Percentiles rank a stretch among this genome's conserved stretches.
Conservation (phyloP, 53 echinoderm and acorn worm genomes). For the Henricia sp. region DNA sequence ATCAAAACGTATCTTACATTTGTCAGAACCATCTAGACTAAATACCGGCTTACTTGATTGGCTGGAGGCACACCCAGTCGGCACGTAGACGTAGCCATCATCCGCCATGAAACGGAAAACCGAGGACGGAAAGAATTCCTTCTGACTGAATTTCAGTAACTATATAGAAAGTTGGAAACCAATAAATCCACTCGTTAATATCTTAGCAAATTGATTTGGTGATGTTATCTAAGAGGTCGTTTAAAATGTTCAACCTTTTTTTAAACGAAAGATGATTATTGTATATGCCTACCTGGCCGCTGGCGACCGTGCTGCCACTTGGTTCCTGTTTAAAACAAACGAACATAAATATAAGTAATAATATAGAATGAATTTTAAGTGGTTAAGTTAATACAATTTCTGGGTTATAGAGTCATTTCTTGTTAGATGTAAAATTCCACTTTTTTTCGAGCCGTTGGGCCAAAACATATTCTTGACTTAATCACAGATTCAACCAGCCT, state of each 20-base stretch:
- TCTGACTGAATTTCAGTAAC: slow-evolving; percentile 75
- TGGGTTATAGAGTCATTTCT: no score
- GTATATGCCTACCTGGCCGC: slow-evolving; percentile 12
- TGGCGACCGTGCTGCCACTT: not conserved
- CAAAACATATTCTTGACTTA: no score
- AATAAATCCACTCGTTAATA: not conserved
- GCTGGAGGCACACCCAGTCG: slow-evolving; percentile 55
- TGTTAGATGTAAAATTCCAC: no score
- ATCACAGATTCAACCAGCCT: no score
- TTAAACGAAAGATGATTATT: no score
- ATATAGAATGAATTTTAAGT: no score
- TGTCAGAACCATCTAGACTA: no score
- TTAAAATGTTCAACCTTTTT: no score
- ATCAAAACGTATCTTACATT: no score
- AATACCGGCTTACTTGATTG: slow-evolving; percentile 40
- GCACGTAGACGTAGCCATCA: slow-evolving; percentile 71
- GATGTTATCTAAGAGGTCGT: no score
- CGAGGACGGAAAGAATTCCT: slow-evolving; percentile 39
- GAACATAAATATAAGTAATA: not conserved
- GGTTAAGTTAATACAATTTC: no score
- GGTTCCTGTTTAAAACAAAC: slow-evolving; percentile 16
- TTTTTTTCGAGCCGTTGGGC: no score
- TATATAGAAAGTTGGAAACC: slow-evolving; percentile 24
- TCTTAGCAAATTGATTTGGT: not conserved
- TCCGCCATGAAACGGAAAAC: slow-evolving; percentile 30